A percentile compares a stretch with the other conserved stretches of the same genome.
phyloP scores from a whole-genome alignment of 2,113 vertebrate genomes.

The Podilymbus podiceps region DNA sequence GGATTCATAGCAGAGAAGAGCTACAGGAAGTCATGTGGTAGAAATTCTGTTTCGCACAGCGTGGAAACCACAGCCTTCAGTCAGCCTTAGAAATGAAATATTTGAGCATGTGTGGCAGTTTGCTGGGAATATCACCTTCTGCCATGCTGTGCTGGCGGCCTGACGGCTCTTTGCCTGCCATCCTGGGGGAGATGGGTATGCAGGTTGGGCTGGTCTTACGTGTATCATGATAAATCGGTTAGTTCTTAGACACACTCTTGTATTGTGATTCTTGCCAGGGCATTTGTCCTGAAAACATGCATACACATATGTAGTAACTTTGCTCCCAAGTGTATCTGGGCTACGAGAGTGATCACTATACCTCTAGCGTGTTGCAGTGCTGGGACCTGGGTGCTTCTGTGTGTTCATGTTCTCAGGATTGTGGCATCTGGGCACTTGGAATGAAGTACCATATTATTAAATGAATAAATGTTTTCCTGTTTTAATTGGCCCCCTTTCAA shows the following conservation, averaged over 20 bases:
- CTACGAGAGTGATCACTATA: background rate
- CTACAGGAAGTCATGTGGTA: background rate
- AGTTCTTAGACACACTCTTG: background rate
- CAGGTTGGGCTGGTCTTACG: background rate
- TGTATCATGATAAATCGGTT: background rate
- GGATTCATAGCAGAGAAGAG: background rate
- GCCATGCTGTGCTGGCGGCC: background rate
- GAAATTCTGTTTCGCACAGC: background rate
- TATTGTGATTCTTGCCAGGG: background rate
- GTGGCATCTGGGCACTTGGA: background rate
- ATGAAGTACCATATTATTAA: background rate
- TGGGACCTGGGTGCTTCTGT: background rate
- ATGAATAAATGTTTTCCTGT: background rate
- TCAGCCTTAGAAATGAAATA: constrained; percentile 29
- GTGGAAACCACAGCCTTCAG: background rate
- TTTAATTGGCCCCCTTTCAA: background rate
- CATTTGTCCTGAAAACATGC: background rate
- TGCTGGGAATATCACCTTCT: constrained; percentile 33
- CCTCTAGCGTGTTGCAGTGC: fast-evolving
- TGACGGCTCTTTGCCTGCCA: background rate
- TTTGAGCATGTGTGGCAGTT: constrained; percentile 31
- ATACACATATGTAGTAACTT: fast-evolving
- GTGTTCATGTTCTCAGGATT: background rate
- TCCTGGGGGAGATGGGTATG: background rate
- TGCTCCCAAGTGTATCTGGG: background rate